A percentile compares a stretch with the other conserved stretches of the same genome.
Evolutionary conservation across 2,797 vertebrate genomes (phyloP).

Genomic region (Sebastes nivosus): DNA sequence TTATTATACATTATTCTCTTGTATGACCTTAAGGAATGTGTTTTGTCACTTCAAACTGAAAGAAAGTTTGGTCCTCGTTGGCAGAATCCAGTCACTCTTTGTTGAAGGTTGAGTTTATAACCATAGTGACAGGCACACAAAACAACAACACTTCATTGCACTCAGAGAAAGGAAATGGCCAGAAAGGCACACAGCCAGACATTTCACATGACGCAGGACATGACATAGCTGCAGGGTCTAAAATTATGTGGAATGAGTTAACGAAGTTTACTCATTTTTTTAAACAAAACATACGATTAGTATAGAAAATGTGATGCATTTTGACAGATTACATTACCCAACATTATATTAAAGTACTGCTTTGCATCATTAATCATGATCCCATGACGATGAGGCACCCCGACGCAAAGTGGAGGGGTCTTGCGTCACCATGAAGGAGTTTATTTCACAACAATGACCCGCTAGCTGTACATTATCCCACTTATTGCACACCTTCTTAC

Average conservation of each 20-base stretch:
- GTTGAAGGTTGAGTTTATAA: background rate
- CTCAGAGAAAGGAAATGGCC: slow-evolving; percentile 9
- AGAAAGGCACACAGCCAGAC: background rate
- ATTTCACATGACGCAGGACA: slow-evolving; percentile 52
- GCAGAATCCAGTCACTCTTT: background rate
- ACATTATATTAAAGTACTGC: background rate
- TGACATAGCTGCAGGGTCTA: slow-evolving; percentile 23
- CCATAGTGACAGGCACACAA: slow-evolving; percentile 5
- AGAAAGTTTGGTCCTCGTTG: background rate
- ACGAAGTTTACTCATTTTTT: slow-evolving; percentile 13
- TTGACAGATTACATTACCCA: background rate
- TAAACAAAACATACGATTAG: background rate
- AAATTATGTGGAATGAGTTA: slow-evolving; percentile 31
- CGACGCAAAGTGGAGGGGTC: too few relatives aligned
- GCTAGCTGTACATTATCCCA: too few relatives aligned
- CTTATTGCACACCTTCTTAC: too few relatives aligned
- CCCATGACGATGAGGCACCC: accelerated
- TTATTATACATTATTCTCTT: background rate
- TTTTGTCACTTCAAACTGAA: background rate
- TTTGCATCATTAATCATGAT: background rate
- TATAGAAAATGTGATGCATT: background rate
- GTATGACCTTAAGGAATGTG: background rate
- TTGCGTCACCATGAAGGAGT: too few relatives aligned
- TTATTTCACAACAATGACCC: too few relatives aligned
- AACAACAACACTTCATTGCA: background rate